These are phyloP conservation scores for Amaurobius ferox DNA, from an alignment of 2,888 invertebrate species.

Conservation along the genomic window DNA sequence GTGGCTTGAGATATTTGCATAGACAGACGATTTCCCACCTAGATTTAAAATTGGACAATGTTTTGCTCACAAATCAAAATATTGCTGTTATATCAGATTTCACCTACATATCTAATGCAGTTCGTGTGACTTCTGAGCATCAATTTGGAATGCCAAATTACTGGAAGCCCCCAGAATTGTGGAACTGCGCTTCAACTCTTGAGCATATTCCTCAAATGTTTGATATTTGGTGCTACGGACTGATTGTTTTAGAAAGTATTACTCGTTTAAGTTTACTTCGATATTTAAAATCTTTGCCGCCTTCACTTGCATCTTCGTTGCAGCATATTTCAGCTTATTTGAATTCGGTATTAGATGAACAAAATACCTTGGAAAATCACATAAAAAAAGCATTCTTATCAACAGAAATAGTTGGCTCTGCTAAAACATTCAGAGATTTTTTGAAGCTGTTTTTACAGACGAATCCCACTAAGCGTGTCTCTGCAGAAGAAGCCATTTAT, in stretches of 20 bases:
- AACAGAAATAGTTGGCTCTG: neutral
- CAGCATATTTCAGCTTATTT: neutral
- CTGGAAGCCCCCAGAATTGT: slow-evolving; percentile 23
- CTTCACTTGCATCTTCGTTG: neutral
- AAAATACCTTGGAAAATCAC: neutral
- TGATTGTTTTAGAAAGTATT: slow-evolving; percentile 4
- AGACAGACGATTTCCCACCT: neutral
- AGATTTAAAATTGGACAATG: slow-evolving; percentile 21
- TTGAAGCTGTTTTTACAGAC: neutral
- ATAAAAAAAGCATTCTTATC: neutral
- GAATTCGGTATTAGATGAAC: neutral
- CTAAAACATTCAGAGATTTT: neutral
- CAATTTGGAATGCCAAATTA: slow-evolving; percentile 2
- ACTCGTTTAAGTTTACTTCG: neutral
- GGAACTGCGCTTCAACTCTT: neutral
- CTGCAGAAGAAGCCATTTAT: neutral
- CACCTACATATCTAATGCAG: neutral
- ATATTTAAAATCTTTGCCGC: neutral
- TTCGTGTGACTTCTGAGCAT: neutral
- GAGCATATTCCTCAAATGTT: neutral
- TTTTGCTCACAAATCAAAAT: neutral
- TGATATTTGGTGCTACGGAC: slow-evolving; percentile 21
- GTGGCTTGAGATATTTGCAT: slow-evolving; percentile 17
- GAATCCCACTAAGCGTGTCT: neutral
- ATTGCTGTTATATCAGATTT: slow-evolving; percentile 18